Conservation (phyloP, 2,113 vertebrate species). For the Pelmatolapia mariae region DNA sequence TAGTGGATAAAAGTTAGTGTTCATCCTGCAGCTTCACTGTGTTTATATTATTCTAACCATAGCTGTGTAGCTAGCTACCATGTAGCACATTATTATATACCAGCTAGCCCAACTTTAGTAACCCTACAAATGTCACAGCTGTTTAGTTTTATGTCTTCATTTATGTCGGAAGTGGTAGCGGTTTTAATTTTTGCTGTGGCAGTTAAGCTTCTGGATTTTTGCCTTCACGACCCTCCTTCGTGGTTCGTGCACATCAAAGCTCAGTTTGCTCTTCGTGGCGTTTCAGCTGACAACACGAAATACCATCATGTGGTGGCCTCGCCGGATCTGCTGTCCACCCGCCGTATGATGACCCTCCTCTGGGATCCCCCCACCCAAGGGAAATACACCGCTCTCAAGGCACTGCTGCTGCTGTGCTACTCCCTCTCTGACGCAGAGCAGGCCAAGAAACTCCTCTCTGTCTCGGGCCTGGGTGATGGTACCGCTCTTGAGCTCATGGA, state of each 20-base stretch:
- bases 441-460: neutral
- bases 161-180: neutral
- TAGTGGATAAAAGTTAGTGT: neutral
- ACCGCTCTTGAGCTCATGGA: neutral
- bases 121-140: neutral
- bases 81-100: neutral
- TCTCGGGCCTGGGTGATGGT: neutral
- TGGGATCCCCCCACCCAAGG: neutral
- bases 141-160: neutral
- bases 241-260: neutral
- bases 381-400: neutral
- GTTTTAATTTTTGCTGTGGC: neutral
- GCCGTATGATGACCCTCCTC: neutral
- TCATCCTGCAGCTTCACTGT: neutral
- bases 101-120: neutral
- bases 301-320: neutral
- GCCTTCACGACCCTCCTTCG: accelerated
- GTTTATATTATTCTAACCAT: neutral
- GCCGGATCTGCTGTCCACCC: neutral
- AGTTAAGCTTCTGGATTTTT: neutral
- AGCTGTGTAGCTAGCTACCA: neutral
- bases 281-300: neutral
- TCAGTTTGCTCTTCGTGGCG: neutral
- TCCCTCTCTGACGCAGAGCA: neutral
- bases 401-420: neutral